Percentiles rank a stretch among this genome's conserved stretches.
Conservation (phyloP, 2,888 invertebrate species). For the Clusia tigrina region DNA sequence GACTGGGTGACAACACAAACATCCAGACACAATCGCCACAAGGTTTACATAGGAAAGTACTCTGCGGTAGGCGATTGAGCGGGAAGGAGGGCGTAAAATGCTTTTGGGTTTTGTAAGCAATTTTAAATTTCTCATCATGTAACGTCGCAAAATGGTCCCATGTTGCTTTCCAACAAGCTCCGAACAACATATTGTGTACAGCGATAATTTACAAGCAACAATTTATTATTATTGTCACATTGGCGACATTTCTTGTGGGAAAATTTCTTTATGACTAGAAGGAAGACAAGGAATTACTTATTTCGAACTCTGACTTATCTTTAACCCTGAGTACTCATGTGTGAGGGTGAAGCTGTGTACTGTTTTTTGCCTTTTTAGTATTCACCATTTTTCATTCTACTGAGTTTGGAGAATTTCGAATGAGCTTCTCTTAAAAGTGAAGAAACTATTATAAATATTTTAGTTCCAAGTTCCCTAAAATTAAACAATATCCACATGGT, state of each 20-base stretch:
- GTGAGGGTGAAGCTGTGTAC: too few species aligned
- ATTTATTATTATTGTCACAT: neutral
- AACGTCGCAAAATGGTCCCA: neutral
- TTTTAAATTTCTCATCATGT: neutral
- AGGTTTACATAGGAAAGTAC: conserved; percentile 17
- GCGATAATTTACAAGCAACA: conserved; percentile 5
- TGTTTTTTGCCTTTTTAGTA: too few species aligned
- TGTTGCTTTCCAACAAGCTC: neutral
- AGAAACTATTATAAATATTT: too few species aligned
- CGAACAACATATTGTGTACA: neutral
- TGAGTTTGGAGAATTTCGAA: too few species aligned
- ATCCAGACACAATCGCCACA: conserved; percentile 28
- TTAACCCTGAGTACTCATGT: too few species aligned
- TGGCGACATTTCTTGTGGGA: neutral
- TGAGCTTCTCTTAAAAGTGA: too few species aligned
- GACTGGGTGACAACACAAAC: conserved; percentile 13
- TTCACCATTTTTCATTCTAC: too few species aligned
- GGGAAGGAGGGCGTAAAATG: neutral
- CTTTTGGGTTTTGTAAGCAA: neutral
- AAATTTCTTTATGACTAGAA: too few species aligned
- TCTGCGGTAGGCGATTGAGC: neutral
- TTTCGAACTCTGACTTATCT: too few species aligned
- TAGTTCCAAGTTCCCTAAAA: too few species aligned
- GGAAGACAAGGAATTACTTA: neutral
- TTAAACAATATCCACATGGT: too few species aligned